These are phyloP conservation scores for Semnornis frantzii DNA, from an alignment of 2,113 vertebrate species.

Conservation along the genomic window DNA sequence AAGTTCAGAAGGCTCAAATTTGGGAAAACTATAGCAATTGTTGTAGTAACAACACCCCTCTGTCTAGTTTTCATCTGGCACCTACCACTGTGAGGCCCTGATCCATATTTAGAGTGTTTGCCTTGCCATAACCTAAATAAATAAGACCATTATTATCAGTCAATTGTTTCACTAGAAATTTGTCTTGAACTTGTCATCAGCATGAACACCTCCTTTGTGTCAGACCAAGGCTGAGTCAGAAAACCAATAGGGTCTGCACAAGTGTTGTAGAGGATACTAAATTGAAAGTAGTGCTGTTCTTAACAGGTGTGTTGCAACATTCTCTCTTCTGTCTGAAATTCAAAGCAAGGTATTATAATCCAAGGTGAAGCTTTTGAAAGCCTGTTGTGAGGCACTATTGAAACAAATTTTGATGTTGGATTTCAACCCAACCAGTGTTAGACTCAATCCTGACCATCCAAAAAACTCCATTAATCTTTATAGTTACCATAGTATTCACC, in stretches of 20 bases:
- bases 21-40: background rate
- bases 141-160: too few species aligned
- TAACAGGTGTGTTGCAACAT: rapidly evolving
- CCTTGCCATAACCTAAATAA: background rate
- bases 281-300: background rate
- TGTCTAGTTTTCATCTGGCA: background rate
- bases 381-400: background rate
- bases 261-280: background rate
- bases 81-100: background rate
- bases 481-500: background rate
- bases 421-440: background rate
- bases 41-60: background rate
- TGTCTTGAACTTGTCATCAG: background rate
- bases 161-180: background rate
- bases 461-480: background rate
- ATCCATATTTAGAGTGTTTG: background rate
- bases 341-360: background rate
- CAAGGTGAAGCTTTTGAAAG: background rate
- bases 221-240: background rate
- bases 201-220: background rate
- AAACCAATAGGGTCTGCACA: background rate
- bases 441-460: background rate
- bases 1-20: background rate
- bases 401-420: background rate
- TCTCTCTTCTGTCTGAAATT: background rate